These are phyloP conservation scores for Platysternon megacephalum DNA, from an alignment of 2,113 vertebrate genomes.

Conservation along the genomic window DNA sequence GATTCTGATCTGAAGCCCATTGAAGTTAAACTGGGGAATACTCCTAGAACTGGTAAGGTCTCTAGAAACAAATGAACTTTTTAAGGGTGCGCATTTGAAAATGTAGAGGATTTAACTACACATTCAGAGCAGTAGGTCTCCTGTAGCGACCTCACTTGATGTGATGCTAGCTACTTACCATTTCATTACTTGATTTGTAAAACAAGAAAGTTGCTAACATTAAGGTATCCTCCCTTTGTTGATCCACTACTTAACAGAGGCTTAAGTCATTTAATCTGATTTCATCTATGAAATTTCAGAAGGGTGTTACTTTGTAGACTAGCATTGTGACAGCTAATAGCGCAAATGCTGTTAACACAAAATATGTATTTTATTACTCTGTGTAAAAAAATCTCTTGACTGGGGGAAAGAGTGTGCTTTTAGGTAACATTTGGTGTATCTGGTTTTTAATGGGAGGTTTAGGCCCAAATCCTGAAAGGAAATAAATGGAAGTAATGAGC, in stretches of 20 bases:
- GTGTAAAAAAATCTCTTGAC: neutral
- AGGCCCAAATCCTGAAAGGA: too few species aligned
- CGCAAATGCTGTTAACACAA: neutral
- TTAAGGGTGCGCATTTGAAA: neutral
- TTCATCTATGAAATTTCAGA: neutral
- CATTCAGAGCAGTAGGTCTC: neutral
- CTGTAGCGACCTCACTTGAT: neutral
- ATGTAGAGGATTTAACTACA: too few species aligned
- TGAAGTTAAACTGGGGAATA: neutral
- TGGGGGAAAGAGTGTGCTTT: neutral
- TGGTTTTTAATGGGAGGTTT: neutral
- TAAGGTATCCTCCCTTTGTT: neutral
- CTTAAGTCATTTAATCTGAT: neutral
- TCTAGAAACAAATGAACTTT: neutral
- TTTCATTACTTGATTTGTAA: constrained; percentile 1
- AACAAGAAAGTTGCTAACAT: neutral
- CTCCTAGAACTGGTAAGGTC: neutral
- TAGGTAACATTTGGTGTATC: neutral
- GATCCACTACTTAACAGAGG: constrained; percentile 3
- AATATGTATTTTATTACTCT: neutral
- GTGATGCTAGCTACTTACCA: neutral
- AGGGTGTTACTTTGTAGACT: neutral
- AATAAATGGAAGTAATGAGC: too few species aligned
- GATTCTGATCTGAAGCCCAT: neutral
- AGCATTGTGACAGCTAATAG: constrained; percentile 1